Conservation (phyloP, 2,797 vertebrate genomes). For the Peromyscus melanophrys region DNA sequence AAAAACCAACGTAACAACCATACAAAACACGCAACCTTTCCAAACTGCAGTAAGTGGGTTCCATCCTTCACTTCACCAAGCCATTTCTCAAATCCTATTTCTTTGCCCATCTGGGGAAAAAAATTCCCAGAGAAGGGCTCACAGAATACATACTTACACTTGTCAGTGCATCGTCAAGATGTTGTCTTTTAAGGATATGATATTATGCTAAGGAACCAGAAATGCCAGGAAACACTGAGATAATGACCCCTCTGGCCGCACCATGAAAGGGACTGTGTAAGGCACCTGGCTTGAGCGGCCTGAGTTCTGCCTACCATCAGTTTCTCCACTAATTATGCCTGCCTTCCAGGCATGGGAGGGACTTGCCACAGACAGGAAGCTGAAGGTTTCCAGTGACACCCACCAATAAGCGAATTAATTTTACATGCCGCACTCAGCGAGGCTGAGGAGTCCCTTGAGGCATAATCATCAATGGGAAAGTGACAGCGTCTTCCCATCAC, state of each 20-base stretch:
- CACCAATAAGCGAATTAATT: slow-evolving; percentile 77
- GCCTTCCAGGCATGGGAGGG: slow-evolving; percentile 72
- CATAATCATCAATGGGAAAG: slow-evolving; percentile 77
- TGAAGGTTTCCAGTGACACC: slow-evolving; percentile 69
- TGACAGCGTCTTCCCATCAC: slow-evolving; percentile 78
- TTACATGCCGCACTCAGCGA: slow-evolving; percentile 76
- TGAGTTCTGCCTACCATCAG: slow-evolving; percentile 18
- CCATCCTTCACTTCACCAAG: slow-evolving; percentile 52
- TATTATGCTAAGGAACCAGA: slow-evolving; percentile 77
- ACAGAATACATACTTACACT: slow-evolving; percentile 56
- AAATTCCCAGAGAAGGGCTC: slow-evolving; percentile 42
- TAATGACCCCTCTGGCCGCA: slow-evolving; percentile 67
- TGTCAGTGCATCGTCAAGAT: slow-evolving; percentile 53
- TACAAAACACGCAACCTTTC: slow-evolving; percentile 31
- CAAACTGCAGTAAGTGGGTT: slow-evolving; percentile 49
- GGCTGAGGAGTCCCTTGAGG: slow-evolving; percentile 72
- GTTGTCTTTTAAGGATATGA: slow-evolving; percentile 75
- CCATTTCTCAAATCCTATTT: neutral
- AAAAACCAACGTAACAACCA: slow-evolving; percentile 53
- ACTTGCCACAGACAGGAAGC: slow-evolving; percentile 75
- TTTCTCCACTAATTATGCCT: slow-evolving; percentile 76
- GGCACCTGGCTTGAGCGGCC: slow-evolving; percentile 23
- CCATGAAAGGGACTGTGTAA: slow-evolving; percentile 52
- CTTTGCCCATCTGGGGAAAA: slow-evolving; percentile 27
- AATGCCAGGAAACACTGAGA: slow-evolving; percentile 71